phyloP scores from a whole-genome alignment of 2,113 vertebrate species.

The Carettochelys insculpta region DNA sequence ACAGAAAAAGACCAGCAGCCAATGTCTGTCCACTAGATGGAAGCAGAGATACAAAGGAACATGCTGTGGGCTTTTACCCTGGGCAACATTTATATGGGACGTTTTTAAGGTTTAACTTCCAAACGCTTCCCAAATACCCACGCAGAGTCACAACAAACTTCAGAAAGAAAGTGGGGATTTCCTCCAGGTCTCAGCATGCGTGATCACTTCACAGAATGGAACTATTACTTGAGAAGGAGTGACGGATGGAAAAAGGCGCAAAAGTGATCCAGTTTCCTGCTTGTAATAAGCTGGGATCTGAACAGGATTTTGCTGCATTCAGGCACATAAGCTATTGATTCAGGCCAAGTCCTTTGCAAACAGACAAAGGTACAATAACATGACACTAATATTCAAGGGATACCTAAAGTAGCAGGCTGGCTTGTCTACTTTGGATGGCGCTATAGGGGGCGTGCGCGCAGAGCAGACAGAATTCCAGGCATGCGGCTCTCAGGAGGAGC shows the following conservation, averaged over 20 bases:
- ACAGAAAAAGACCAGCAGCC: conserved; percentile 1
- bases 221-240: rapidly evolving
- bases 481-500: too few relatives aligned
- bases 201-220: neutral
- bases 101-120: neutral
- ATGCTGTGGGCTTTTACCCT: rapidly evolving
- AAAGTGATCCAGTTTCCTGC: neutral
- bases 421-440: neutral
- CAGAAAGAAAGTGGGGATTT: neutral
- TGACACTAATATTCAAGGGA: neutral
- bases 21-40: conserved; percentile 73
- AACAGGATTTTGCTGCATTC: neutral
- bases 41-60: conserved; percentile 59
- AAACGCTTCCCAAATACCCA: neutral
- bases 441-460: too few relatives aligned
- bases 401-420: neutral
- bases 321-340: rapidly evolving
- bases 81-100: neutral
- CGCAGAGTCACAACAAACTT: neutral
- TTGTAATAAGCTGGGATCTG: neutral
- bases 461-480: too few relatives aligned
- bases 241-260: neutral
- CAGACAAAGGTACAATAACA: neutral
- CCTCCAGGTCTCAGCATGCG: neutral
- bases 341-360: rapidly evolving